These are phyloP conservation scores for Sweltsa coloradensis DNA, from an alignment of 1,140 invertebrate genomes.

Conservation along the genomic window DNA sequence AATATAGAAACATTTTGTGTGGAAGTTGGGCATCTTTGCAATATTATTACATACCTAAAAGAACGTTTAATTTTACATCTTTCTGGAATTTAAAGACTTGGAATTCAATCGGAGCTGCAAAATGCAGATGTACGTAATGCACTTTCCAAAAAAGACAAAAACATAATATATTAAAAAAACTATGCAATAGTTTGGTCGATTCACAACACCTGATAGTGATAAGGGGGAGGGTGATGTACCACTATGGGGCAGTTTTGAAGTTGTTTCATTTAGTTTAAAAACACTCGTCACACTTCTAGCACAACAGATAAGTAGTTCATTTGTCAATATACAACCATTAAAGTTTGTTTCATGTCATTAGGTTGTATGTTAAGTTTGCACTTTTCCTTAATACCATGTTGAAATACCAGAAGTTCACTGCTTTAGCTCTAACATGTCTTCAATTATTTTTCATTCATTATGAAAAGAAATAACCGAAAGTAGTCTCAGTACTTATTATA, in stretches of 20 bases:
- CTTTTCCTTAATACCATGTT: too few species aligned
- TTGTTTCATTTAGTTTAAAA: constrained; percentile 10
- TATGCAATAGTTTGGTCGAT: constrained; percentile 4
- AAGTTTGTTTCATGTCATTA: too few species aligned
- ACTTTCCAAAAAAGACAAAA: constrained; percentile 11
- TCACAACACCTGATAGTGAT: constrained; percentile 10
- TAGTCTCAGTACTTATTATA: too few species aligned
- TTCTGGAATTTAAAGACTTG: constrained; percentile 12
- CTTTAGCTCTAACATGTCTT: too few species aligned
- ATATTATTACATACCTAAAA: constrained; percentile 6
- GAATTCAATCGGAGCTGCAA: constrained; percentile 9
- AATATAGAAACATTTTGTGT: background rate
- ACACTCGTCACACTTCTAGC: constrained; percentile 13
- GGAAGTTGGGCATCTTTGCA: background rate
- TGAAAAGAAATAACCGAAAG: too few species aligned
- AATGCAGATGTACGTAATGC: constrained; percentile 2
- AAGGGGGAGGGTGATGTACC: constrained; percentile 1
- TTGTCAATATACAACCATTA: too few species aligned
- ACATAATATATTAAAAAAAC: constrained; percentile 9
- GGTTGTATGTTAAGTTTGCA: too few species aligned
- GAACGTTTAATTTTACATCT: constrained; percentile 10
- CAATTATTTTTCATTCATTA: too few species aligned
- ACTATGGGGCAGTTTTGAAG: constrained; percentile 11
- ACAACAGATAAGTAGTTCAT: constrained; percentile 9
- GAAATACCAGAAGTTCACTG: too few species aligned